These are phyloP conservation scores for Orthonychiurus folsomi DNA, from an alignment of 2,888 invertebrate genomes.

Conservation along the genomic window DNA sequence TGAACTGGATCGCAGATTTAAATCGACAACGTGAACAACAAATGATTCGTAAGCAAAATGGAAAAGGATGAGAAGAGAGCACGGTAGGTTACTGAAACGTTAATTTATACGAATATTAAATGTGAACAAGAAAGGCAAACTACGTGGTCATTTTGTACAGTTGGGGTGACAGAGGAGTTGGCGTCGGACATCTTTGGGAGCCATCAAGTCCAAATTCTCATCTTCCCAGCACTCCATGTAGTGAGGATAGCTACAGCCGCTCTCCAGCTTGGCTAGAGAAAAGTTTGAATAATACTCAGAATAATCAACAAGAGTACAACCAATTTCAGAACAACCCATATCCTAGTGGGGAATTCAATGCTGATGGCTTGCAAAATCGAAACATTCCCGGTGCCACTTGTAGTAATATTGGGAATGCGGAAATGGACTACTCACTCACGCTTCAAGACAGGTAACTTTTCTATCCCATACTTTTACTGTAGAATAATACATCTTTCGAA, in stretches of 20 bases:
- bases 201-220: slow-evolving; percentile 45
- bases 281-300: slow-evolving; percentile 41
- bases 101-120: not conserved
- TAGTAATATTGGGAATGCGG: too few relatives aligned
- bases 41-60: slow-evolving; percentile 33
- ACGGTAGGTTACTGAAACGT: slow-evolving; percentile 17
- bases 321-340: slow-evolving; percentile 27
- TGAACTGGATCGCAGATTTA: slow-evolving; percentile 43
- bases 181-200: slow-evolving; percentile 60
- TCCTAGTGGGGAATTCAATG: too few relatives aligned
- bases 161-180: slow-evolving; percentile 64
- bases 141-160: too few relatives aligned
- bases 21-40: slow-evolving; percentile 45
- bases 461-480: too few relatives aligned
- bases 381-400: too few relatives aligned
- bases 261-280: slow-evolving; percentile 54
- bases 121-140: too few relatives aligned
- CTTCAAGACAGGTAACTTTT: too few relatives aligned
- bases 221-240: slow-evolving; percentile 44
- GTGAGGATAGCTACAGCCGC: slow-evolving; percentile 42
- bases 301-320: slow-evolving; percentile 22
- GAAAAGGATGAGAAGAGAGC: slow-evolving; percentile 37
- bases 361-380: too few relatives aligned
- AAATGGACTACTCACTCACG: too few relatives aligned
- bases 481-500: too few relatives aligned